Conservation (phyloP, 2,797 vertebrate species). For the Diceros bicornis region DNA sequence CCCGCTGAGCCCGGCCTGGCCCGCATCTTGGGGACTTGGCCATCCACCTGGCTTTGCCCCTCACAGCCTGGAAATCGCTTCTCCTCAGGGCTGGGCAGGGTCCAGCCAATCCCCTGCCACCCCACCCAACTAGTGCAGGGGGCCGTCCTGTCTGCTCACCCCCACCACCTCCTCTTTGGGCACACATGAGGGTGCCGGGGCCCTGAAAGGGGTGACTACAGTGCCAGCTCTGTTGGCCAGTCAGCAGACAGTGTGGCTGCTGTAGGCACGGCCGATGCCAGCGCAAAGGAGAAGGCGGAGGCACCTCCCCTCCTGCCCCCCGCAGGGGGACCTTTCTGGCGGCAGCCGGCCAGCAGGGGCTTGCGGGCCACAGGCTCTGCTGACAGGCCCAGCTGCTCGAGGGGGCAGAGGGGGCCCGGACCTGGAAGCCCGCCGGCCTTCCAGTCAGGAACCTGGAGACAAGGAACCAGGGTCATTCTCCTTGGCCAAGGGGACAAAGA, state of each 20-base stretch:
- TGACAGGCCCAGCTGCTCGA: rapidly evolving
- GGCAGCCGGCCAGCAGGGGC: neutral
- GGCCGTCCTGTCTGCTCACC: neutral
- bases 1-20: neutral
- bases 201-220: too few relatives aligned
- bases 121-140: too few relatives aligned
- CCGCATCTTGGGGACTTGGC: neutral
- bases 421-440: neutral
- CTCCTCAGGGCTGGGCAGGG: rapidly evolving
- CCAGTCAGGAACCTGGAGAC: neutral
- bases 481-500: neutral
- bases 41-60: neutral
- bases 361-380: neutral
- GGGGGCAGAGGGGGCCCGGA: rapidly evolving
- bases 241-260: rapidly evolving
- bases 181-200: neutral
- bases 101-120: rapidly evolving
- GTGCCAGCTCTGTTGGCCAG: neutral
- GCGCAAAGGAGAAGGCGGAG: neutral
- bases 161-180: rapidly evolving
- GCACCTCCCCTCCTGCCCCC: rapidly evolving
- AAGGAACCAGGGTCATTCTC: neutral
- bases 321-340: rapidly evolving
- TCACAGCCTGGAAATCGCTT: rapidly evolving
- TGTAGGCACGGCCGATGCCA: rapidly evolving